These are phyloP conservation scores for Psettodes erumei DNA, from an alignment of 2,113 vertebrate species.

Conservation along the genomic window DNA sequence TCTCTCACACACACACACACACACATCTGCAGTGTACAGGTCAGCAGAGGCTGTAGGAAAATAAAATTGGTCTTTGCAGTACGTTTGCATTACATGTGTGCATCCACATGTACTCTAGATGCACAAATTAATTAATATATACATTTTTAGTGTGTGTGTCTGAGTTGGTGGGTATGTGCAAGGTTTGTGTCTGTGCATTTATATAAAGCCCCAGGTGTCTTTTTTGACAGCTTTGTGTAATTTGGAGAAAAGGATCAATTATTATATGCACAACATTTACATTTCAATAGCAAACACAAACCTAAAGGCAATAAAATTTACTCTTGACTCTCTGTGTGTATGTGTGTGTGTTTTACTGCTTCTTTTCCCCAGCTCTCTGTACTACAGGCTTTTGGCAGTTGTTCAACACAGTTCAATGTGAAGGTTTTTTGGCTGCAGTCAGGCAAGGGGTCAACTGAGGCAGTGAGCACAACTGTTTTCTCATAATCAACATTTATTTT, in stretches of 20 bases:
- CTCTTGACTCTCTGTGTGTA: not conserved
- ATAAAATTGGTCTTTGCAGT: conserved; percentile 3
- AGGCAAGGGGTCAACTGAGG: conserved; percentile 55
- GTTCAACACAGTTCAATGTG: conserved; percentile 32
- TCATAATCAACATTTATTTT: conserved; percentile 67
- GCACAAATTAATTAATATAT: not conserved
- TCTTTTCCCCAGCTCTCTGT: conserved; percentile 5
- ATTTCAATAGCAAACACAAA: conserved; percentile 12
- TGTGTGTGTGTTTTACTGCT: not conserved
- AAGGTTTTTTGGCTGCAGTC: conserved; percentile 49
- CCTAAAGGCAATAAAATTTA: not conserved
- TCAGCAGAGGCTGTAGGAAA: conserved; percentile 8
- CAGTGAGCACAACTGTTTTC: conserved; percentile 47
- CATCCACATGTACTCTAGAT: not conserved
- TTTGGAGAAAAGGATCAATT: not conserved
- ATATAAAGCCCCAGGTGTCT: not conserved
- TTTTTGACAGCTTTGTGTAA: not conserved
- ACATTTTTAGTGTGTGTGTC: not conserved
- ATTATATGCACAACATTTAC: conserved; percentile 21
- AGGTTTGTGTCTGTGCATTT: not conserved
- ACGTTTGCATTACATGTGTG: not conserved
- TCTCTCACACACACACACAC: not conserved
- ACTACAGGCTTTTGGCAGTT: conserved; percentile 32
- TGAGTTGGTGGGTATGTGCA: not conserved
- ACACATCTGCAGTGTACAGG: conserved; percentile 4